Conservation (phyloP, 2,797 vertebrate genomes). For the Kryptolebias ocellatus region DNA sequence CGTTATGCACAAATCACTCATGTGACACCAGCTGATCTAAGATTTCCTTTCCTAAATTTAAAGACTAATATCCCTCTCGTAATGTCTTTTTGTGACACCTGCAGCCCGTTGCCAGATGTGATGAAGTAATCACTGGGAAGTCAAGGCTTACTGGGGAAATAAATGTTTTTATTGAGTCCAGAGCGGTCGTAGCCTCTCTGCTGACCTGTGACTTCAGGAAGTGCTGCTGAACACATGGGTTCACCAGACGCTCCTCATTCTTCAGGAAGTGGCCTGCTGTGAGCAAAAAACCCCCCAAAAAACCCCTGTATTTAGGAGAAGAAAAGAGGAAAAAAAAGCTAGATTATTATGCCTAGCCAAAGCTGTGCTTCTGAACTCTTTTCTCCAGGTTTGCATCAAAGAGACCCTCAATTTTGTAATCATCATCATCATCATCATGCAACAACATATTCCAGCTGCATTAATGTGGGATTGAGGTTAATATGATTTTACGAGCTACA, state of each 20-base stretch:
- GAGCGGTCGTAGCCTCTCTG: constrained; percentile 18
- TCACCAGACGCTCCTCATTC: constrained; percentile 38
- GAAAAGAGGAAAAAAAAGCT: constrained; percentile 23
- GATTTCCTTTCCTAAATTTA: neutral
- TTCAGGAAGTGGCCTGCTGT: constrained; percentile 16
- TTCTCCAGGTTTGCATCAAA: neutral
- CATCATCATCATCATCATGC: neutral
- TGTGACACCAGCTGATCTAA: neutral
- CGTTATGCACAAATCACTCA: neutral
- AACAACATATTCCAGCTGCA: neutral
- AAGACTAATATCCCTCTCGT: neutral
- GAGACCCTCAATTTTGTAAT: neutral
- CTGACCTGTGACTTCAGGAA: constrained; percentile 51
- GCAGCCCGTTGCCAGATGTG: constrained; percentile 2
- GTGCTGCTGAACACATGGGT: constrained; percentile 28
- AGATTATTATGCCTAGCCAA: neutral
- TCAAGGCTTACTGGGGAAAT: neutral
- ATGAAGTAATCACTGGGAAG: neutral
- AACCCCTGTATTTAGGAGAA: neutral
- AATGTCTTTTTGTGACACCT: constrained; percentile 14
- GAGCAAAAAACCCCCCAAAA: neutral
- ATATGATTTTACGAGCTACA: neutral
- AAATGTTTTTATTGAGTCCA: constrained; percentile 10
- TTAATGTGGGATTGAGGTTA: neutral
- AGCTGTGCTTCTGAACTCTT: neutral